Conservation (phyloP, 2,113 vertebrate genomes). For the Psittacara wagleri region DNA sequence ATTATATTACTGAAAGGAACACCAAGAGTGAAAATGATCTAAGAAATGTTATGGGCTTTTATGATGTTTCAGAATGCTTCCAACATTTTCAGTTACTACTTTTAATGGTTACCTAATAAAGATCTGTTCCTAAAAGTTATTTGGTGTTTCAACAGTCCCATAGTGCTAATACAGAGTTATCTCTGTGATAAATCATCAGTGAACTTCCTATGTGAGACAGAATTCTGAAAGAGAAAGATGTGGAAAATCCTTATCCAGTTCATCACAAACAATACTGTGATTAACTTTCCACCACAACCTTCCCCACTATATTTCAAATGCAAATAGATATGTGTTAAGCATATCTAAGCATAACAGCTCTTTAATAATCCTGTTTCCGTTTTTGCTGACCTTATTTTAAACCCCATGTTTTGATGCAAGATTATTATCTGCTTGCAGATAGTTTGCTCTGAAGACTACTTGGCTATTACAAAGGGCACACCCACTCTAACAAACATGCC, state of each 20-base stretch:
- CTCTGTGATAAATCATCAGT: not conserved
- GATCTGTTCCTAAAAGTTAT: not conserved
- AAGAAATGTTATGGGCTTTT: not conserved
- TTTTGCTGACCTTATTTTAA: not conserved
- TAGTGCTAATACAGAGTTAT: not conserved
- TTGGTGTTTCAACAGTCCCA: not conserved
- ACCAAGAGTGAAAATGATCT: not conserved
- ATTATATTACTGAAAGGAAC: not conserved
- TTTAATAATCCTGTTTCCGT: not conserved
- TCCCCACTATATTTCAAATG: not conserved
- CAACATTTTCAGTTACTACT: not conserved
- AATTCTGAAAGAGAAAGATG: not conserved
- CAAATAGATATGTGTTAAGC: not conserved
- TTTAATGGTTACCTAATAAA: not conserved
- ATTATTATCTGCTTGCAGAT: not conserved
- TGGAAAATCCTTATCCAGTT: not conserved
- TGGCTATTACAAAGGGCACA: not conserved
- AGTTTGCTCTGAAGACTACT: not conserved
- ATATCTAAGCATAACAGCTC: not conserved
- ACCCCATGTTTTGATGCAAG: not conserved
- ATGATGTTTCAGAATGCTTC: not conserved
- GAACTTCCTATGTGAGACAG: not conserved
- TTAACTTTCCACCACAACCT: not conserved
- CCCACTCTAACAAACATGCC: not conserved
- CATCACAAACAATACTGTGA: not conserved